Percentiles rank a stretch among this genome's conserved stretches.
Evolutionary conservation across 2,888 invertebrate species (phyloP).

Genomic region (Thereva nobilitata): DNA sequence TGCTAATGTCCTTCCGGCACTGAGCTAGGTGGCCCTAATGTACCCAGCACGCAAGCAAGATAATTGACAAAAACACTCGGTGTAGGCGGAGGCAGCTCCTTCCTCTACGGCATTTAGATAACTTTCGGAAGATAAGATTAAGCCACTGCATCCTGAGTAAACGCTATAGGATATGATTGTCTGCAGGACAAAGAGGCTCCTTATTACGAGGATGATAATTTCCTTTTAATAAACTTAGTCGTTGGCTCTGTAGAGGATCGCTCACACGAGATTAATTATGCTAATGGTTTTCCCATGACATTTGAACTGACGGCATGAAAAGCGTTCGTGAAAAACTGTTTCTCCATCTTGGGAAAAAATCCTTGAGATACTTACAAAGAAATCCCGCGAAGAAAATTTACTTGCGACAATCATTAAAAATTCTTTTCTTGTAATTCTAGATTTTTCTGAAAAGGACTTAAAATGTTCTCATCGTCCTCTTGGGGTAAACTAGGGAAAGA

Average conservation of each 20-base stretch:
- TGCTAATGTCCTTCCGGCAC: neutral
- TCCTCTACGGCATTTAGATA: constrained; percentile 27
- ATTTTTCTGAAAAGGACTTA: constrained; percentile 1
- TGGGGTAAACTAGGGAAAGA: neutral
- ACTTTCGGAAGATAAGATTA: constrained; percentile 38
- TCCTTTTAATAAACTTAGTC: constrained; percentile 37
- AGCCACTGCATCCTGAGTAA: constrained; percentile 24
- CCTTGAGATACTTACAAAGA: neutral
- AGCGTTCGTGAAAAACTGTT: neutral
- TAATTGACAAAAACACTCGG: constrained; percentile 12
- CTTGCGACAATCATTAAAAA: constrained; percentile 9
- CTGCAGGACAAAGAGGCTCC: neutral
- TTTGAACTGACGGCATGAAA: constrained; percentile 12
- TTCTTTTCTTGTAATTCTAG: constrained; percentile 1
- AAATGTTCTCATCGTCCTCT: constrained; percentile 12
- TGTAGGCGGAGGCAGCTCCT: neutral
- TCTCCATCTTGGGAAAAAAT: neutral
- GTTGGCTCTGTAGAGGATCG: neutral
- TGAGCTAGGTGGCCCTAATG: neutral
- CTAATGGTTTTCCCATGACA: constrained; percentile 26
- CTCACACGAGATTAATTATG: constrained; percentile 37
- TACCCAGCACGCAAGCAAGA: constrained; percentile 1
- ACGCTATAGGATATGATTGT: constrained; percentile 4
- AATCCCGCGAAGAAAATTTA: constrained; percentile 9
- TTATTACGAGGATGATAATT: constrained; percentile 29